Evolutionary conservation across 1,140 invertebrate genomes (phyloP).

Genomic region (Eupristina koningsbergeri): DNA sequence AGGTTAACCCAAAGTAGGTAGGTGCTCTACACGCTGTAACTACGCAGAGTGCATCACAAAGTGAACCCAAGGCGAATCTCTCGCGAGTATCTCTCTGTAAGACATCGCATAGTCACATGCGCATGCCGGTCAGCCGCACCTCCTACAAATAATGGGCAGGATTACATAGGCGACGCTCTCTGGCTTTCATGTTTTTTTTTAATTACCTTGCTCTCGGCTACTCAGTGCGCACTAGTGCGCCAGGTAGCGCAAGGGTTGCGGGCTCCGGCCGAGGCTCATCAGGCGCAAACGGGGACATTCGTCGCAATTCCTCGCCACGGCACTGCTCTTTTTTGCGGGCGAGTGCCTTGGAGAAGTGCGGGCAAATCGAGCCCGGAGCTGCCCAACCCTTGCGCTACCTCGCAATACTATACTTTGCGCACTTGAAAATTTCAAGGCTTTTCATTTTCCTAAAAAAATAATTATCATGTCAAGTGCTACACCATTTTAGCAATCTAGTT

Average conservation of each 20-base stretch:
- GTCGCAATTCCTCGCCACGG: too few species aligned
- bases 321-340: too few species aligned
- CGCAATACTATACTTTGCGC: not conserved
- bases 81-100: constrained; percentile 65
- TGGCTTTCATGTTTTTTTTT: too few species aligned
- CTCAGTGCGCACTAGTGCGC: too few species aligned
- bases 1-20: constrained; percentile 69
- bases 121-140: constrained; percentile 72
- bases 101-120: constrained; percentile 67
- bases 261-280: too few species aligned
- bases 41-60: constrained; percentile 71
- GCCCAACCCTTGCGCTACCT: constrained; percentile 15
- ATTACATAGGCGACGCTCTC: constrained; percentile 67
- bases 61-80: constrained; percentile 69
- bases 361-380: too few species aligned
- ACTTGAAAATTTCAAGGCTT: constrained; percentile 10
- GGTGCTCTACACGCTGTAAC: constrained; percentile 72
- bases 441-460: not conserved
- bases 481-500: not conserved
- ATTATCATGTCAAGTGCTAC: not conserved
- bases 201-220: too few species aligned
- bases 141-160: constrained; percentile 75
- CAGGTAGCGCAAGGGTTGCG: too few species aligned
- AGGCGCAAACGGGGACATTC: too few species aligned
- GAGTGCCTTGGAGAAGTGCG: too few species aligned